These are phyloP conservation scores for Drosophila nigrodunni DNA, from an alignment of 1,140 invertebrate genomes.

Conservation along the genomic window DNA sequence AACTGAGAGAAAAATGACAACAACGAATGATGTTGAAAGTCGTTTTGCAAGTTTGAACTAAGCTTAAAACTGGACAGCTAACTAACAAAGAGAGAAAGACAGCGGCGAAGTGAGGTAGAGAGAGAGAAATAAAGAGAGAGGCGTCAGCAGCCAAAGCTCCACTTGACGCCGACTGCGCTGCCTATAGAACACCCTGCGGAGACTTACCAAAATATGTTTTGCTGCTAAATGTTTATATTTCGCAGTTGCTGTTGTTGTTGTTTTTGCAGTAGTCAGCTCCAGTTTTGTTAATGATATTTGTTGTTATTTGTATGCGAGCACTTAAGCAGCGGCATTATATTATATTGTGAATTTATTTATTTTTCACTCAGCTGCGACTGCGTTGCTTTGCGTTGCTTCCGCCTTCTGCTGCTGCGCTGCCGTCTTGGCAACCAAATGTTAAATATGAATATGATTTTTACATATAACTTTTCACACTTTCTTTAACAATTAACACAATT, in stretches of 20 bases:
- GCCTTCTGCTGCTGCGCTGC: conserved; percentile 14
- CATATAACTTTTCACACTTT: conserved; percentile 45
- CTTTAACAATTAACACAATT: conserved; percentile 60
- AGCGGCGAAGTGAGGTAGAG: neutral
- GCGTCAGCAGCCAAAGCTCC: conserved; percentile 25
- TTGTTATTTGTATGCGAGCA: conserved; percentile 16
- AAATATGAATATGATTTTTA: neutral
- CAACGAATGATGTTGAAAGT: conserved; percentile 82
- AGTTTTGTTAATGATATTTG: conserved; percentile 46
- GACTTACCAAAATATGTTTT: conserved; percentile 37
- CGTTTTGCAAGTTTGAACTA: conserved; percentile 79
- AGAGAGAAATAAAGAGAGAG: conserved; percentile 6
- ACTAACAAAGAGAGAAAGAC: neutral
- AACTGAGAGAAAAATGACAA: conserved; percentile 45
- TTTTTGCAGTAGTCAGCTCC: conserved; percentile 15
- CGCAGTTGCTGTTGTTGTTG: conserved; percentile 3
- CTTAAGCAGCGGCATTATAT: conserved; percentile 30
- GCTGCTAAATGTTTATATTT: neutral
- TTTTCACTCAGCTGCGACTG: conserved; percentile 27
- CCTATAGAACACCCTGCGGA: conserved; percentile 29
- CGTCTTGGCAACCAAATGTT: conserved; percentile 3
- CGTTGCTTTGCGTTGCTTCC: conserved; percentile 23
- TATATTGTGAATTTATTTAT: conserved; percentile 28
- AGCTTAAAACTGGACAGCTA: conserved; percentile 43
- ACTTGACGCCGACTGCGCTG: conserved; percentile 37